These are phyloP conservation scores for Chromoteleia sp. DNA, from an alignment of 2,888 invertebrate species.

Conservation along the genomic window DNA sequence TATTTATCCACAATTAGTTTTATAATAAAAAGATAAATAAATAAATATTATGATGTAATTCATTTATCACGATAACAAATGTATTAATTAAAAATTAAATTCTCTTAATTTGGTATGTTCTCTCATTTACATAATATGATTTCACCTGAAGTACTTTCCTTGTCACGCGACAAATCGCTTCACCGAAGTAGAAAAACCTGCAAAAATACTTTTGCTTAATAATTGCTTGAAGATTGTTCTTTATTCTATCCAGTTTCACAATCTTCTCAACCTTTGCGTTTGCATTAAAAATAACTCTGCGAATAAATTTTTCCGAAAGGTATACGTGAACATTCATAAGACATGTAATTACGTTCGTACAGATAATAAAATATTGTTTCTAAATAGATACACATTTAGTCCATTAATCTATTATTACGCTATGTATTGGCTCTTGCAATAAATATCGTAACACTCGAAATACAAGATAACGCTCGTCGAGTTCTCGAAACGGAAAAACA, in stretches of 20 bases:
- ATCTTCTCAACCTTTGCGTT: not conserved
- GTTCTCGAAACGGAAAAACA: slow-evolving; percentile 8
- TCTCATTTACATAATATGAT: not conserved
- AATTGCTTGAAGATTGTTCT: slow-evolving; percentile 11
- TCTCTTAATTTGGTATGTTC: not conserved
- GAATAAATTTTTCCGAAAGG: slow-evolving; percentile 20
- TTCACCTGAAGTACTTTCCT: slow-evolving; percentile 6
- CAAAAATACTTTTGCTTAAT: slow-evolving; percentile 49
- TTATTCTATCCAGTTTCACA: slow-evolving; percentile 16
- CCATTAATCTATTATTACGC: slow-evolving; percentile 50
- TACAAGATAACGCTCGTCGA: too few relatives aligned
- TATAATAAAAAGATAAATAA: too few relatives aligned
- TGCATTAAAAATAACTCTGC: not conserved
- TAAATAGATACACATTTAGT: slow-evolving; percentile 62
- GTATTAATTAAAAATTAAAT: too few relatives aligned
- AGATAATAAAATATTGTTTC: slow-evolving; percentile 59
- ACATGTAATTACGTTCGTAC: slow-evolving; percentile 64
- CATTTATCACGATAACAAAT: too few relatives aligned
- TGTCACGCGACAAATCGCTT: slow-evolving; percentile 11
- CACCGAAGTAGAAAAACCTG: slow-evolving; percentile 51
- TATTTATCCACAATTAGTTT: too few relatives aligned
- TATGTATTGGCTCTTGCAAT: slow-evolving; percentile 61
- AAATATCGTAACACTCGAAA: slow-evolving; percentile 36
- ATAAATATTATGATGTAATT: too few relatives aligned
- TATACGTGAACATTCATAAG: slow-evolving; percentile 56